A percentile compares a stretch with the other conserved stretches of the same genome.
phyloP scores from a whole-genome alignment of 92 coral and sea anemone genomes.

The Phenganax marumi region DNA sequence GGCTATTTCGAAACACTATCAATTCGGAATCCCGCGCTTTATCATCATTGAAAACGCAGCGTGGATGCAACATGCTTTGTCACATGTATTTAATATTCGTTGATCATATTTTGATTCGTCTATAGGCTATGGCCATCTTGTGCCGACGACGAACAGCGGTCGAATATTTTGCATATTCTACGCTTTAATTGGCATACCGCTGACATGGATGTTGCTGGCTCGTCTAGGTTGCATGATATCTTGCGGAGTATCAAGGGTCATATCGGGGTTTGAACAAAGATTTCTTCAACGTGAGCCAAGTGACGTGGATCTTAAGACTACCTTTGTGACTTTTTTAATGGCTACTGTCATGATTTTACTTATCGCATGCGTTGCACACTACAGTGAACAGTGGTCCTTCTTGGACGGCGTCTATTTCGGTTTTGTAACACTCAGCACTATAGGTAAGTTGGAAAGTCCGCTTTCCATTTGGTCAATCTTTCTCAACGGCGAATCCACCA shows the following conservation, averaged over 20 bases:
- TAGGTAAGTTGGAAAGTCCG: conserved; percentile 43
- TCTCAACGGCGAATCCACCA: no score
- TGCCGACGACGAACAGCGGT: conserved; percentile 85
- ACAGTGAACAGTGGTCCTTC: conserved; percentile 87
- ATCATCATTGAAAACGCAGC: no score
- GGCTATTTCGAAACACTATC: no score
- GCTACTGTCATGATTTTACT: conserved; percentile 73
- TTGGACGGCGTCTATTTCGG: conserved; percentile 93
- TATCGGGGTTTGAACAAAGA: conserved; percentile 60
- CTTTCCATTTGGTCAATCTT: no score
- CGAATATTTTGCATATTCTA: conserved; percentile 89
- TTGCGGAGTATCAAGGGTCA: conserved; percentile 59
- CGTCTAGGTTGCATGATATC: conserved; percentile 85
- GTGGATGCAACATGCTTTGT: no score
- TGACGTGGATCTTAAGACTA: conserved; percentile 62
- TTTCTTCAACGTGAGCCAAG: conserved; percentile 60
- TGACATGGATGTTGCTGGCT: conserved; percentile 95
- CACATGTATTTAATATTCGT: background rate
- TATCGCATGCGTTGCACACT: conserved; percentile 78
- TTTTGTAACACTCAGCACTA: conserved; percentile 92
- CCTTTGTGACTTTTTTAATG: conserved; percentile 65
- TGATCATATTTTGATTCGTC: background rate
- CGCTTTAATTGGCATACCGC: conserved; percentile 95
- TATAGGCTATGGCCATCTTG: conserved; percentile 97
- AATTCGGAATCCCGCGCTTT: no score